Conservation (phyloP, 2,888 invertebrate genomes). For the Amphipyra berbera region DNA sequence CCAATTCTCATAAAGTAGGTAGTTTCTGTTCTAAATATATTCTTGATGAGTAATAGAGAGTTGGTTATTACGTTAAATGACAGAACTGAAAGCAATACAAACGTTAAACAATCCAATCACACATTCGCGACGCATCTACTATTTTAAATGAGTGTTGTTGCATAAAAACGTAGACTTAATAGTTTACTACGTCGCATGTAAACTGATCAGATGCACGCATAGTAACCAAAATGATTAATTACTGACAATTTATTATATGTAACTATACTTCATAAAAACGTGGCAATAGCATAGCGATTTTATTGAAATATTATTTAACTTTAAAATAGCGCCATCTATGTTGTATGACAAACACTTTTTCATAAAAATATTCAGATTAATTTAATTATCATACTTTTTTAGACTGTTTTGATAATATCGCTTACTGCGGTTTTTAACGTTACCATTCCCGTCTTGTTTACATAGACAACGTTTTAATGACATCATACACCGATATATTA, state of each 20-base stretch:
- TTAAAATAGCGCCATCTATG: too few relatives aligned
- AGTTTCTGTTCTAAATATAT: slow-evolving; percentile 22
- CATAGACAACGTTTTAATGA: too few relatives aligned
- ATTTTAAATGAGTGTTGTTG: slow-evolving; percentile 31
- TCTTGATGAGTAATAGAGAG: slow-evolving; percentile 42
- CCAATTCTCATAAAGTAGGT: neutral
- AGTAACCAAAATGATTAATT: slow-evolving; percentile 16
- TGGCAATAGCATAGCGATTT: too few relatives aligned
- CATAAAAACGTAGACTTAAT: slow-evolving; percentile 26
- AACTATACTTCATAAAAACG: too few relatives aligned
- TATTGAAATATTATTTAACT: too few relatives aligned
- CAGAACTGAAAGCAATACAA: slow-evolving; percentile 32
- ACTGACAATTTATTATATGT: neutral
- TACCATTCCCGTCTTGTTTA: too few relatives aligned
- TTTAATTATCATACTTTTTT: too few relatives aligned
- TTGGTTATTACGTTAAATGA: slow-evolving; percentile 34
- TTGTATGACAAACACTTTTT: too few relatives aligned
- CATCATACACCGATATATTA: too few relatives aligned
- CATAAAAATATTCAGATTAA: too few relatives aligned
- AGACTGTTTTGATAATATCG: too few relatives aligned
- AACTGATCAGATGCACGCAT: slow-evolving; percentile 20
- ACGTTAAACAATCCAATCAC: slow-evolving; percentile 41
- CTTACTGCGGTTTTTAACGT: too few relatives aligned
- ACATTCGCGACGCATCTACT: slow-evolving; percentile 37
- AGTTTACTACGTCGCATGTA: slow-evolving; percentile 13